Evolutionary conservation across 2,888 invertebrate genomes (phyloP).

Genomic region (Euplexia lucipara): DNA sequence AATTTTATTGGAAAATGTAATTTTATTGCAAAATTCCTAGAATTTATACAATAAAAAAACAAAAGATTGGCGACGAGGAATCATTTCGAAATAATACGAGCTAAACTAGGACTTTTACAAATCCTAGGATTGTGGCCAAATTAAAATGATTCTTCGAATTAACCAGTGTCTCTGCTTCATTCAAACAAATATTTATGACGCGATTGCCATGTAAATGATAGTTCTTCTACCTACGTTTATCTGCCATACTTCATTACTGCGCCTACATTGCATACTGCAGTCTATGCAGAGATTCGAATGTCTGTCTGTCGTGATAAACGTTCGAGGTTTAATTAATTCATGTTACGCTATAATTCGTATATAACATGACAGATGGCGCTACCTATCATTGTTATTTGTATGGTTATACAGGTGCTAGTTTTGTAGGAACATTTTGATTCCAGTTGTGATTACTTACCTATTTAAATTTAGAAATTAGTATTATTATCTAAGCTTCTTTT

Average conservation of each 20-base stretch:
- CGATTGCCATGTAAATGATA: not conserved
- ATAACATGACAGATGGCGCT: conserved; percentile 46
- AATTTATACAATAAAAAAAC: too few species aligned
- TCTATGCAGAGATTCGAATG: conserved; percentile 40
- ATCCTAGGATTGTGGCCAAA: too few species aligned
- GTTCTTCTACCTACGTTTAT: not conserved
- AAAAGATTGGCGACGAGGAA: too few species aligned
- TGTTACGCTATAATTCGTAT: conserved; percentile 39
- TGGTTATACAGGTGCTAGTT: not conserved
- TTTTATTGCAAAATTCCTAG: too few species aligned
- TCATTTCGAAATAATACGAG: too few species aligned
- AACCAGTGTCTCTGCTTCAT: too few species aligned
- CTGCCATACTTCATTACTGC: conserved; percentile 31
- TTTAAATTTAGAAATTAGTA: too few species aligned
- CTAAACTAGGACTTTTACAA: too few species aligned
- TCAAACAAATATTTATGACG: not conserved
- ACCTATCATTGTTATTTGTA: conserved; percentile 24
- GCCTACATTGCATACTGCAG: conserved; percentile 27
- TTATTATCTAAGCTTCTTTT: too few species aligned
- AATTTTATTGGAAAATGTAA: too few species aligned
- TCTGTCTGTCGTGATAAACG: conserved; percentile 44
- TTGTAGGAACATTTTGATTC: conserved; percentile 1
- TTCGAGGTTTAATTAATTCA: conserved; percentile 49
- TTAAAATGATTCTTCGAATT: too few species aligned
- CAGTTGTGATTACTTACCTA: too few species aligned